Evolutionary conservation across 92 coral and sea anemone genomes (phyloP), one percentile per base, ranked within the genome.

Genomic region (Epizoanthus scotinus): DNA sequence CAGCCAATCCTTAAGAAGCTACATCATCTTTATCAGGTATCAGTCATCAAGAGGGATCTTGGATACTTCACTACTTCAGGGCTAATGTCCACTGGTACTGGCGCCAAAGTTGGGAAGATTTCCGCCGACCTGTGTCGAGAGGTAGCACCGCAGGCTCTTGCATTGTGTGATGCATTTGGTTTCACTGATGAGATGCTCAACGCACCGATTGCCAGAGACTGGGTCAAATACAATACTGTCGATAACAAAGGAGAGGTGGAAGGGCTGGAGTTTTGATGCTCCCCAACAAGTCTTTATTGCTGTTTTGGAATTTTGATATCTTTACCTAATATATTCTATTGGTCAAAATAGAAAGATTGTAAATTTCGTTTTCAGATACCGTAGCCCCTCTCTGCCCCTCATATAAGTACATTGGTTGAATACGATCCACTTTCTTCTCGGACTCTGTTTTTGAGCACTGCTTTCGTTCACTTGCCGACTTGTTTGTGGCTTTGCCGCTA

Each of bases 181-280:
- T 59, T 90, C 72, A 77, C 88, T 22, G 90, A 92, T 6, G 91
- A 90, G 72, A 67, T 92, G 91, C 68, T 92, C 12, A 90, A 85
- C 73, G 97, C 97, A 18, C 97, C 97, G 50, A 92, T 92, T 56
- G 97, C 97, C 4, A 86, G 97, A 44, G 97, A 92, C 87, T 92
- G 97, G 97, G 71, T 92, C 86, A 84, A 87, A 87, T 92, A 89
- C 42, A 92, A 92, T 49, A 78, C 90, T 6, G 84, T 84, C 34
- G 97, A 92, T 56, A 90, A 92, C 81, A 82, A 82, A 50, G 97
- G 97, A 9, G 97, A 92, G 72, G 90, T 86, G 0, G 67, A 60
- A 14, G 91, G 84, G 10, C 8, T 77, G 19, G 24, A 83, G 65
- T 87, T 83, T 60, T 87, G 87, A 83, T 73, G 57, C 25, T 19